Evolutionary conservation across 2,888 invertebrate genomes (phyloP), one percentile per base, ranked within the genome.

Genomic region (Oscheius sp.): DNA sequence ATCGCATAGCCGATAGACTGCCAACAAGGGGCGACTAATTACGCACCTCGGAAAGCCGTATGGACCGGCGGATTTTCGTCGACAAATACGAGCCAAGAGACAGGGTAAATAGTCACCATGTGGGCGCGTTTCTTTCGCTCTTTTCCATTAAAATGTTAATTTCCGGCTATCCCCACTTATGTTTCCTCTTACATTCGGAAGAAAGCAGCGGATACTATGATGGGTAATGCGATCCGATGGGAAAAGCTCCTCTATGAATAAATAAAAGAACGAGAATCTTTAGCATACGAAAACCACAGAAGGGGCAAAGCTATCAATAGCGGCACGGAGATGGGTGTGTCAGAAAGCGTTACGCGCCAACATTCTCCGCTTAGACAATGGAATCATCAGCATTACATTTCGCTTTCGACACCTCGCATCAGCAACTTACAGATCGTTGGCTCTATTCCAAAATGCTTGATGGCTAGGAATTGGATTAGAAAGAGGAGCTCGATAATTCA

Each of bases 381-480:
- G n/a, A n/a, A n/a, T n/a, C n/a, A n/a, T n/a, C n/a, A n/a, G n/a
- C n/a, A n/a, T n/a, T n/a, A n/a, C n/a, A n/a, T 15, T 37, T 37
- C 37, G 37, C 15, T 37, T 37, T 10, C 15, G 37, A 37, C 15
- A n/a, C n/a, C n/a, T n/a, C n/a, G n/a, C n/a, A n/a, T n/a, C n/a
- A 48, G 23, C 10, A 23, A 61, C 61, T 45, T 25, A 61, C 64
- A 50, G 10, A 12, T 64, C 52, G 17, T 48, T 34, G 8, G 42
- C 12, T 29, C 37, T 17, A 29, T 33, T 64, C 79, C 79, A 79
- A 34, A 73, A 79, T 5, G 73, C 69, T 57, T 77, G 77, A 27
- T 73, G 70, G 0, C 71, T 71, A 10, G 79, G 72, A 15, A 77
- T 76, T 17, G 79, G 79, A 68, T 79, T 79, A n/a, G 79, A 79